A percentile compares a stretch with the other conserved stretches of the same genome.
These are phyloP conservation scores for Lochmaea capreae DNA, from an alignment of 2,888 invertebrate species.

Conservation along the genomic window DNA sequence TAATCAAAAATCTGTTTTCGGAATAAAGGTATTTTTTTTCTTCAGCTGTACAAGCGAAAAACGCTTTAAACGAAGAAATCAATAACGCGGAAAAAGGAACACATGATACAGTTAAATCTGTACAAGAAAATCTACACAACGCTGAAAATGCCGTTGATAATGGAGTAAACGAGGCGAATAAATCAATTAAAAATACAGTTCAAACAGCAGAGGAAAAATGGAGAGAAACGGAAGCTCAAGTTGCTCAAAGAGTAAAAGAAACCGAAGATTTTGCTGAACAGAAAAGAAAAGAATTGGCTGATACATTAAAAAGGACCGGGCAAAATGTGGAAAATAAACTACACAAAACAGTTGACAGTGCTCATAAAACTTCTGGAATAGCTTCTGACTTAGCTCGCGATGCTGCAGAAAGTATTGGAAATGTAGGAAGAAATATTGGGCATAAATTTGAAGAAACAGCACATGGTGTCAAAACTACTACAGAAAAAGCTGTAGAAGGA, in stretches of 20 bases:
- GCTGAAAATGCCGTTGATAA: slow-evolving; percentile 39
- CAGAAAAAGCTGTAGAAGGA: slow-evolving; percentile 38
- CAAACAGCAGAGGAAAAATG: slow-evolving; percentile 47
- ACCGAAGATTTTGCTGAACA: slow-evolving; percentile 58
- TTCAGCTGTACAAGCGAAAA: slow-evolving; percentile 47
- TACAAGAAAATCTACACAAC: slow-evolving; percentile 31
- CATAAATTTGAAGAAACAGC: slow-evolving; percentile 22
- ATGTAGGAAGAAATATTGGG: slow-evolving; percentile 17
- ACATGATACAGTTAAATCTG: slow-evolving; percentile 35
- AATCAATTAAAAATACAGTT: slow-evolving; percentile 35
- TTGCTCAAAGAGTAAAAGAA: slow-evolving; percentile 45
- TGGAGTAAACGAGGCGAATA: slow-evolving; percentile 38
- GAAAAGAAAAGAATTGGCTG: slow-evolving; percentile 67
- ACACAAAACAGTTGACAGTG: slow-evolving; percentile 67
- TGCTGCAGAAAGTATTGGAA: not conserved
- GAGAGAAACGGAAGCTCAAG: slow-evolving; percentile 46
- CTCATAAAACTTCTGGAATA: no score
- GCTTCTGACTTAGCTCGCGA: no score
- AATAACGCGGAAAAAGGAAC: slow-evolving; percentile 40
- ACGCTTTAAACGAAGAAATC: slow-evolving; percentile 47
- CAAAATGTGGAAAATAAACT: slow-evolving; percentile 71
- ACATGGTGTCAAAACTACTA: not conserved
- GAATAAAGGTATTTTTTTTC: slow-evolving; percentile 15
- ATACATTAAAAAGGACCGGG: slow-evolving; percentile 54
- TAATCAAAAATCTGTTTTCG: not conserved